These are phyloP conservation scores for Piscicola geometra DNA, from an alignment of 2,888 invertebrate species.

Conservation along the genomic window DNA sequence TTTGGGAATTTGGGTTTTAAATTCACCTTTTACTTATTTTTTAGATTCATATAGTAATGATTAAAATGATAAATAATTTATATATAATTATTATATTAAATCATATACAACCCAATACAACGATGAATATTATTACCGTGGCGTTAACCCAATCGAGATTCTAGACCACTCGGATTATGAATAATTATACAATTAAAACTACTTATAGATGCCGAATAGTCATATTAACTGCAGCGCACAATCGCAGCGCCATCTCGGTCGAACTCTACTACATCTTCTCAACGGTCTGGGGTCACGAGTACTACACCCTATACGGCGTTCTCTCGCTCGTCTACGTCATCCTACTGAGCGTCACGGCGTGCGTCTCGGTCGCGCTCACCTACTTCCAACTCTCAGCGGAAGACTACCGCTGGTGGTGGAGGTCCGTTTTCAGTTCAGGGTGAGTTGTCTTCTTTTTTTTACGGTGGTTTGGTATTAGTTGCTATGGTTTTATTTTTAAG, in stretches of 20 bases:
- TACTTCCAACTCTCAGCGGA: conserved; percentile 60
- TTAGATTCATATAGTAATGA: too few species aligned
- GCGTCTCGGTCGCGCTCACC: conserved; percentile 59
- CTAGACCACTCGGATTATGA: too few species aligned
- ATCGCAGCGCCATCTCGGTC: conserved; percentile 60
- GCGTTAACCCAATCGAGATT: too few species aligned
- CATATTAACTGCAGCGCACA: too few species aligned
- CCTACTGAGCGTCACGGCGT: conserved; percentile 58
- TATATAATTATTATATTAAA: too few species aligned
- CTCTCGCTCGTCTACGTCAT: conserved; percentile 58
- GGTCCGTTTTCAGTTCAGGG: conserved; percentile 59
- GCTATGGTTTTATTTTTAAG: too few species aligned
- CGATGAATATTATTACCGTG: too few species aligned
- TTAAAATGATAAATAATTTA: too few species aligned
- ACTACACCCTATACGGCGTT: conserved; percentile 59
- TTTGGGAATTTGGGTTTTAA: background rate
- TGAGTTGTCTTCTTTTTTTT: conserved; percentile 46
- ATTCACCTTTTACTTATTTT: conserved; percentile 10
- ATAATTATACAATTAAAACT: too few species aligned
- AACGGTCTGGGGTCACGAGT: conserved; percentile 60
- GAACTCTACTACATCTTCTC: conserved; percentile 61
- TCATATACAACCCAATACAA: too few species aligned
- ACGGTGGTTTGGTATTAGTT: background rate
- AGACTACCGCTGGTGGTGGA: conserved; percentile 61
- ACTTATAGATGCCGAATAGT: too few species aligned